phyloP scores from a whole-genome alignment of 2,797 vertebrate genomes.

The Sebastes baramenuke region DNA sequence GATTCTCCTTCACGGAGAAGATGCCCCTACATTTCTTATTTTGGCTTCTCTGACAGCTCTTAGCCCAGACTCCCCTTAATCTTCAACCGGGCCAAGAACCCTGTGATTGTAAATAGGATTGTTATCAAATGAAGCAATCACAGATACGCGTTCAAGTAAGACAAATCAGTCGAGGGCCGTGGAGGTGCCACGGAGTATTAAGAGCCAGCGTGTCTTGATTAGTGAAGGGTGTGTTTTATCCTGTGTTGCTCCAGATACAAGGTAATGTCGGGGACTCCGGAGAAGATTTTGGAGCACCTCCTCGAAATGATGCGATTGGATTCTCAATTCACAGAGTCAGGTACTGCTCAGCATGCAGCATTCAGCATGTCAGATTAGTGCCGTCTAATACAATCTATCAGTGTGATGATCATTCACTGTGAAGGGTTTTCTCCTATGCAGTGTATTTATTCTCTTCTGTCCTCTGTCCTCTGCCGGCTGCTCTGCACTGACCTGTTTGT shows the following conservation, averaged over 20 bases:
- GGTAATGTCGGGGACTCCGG: slow-evolving; percentile 97
- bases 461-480: slow-evolving; percentile 6
- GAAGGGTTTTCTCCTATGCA: slow-evolving; percentile 30
- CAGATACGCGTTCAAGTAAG: slow-evolving; percentile 48
- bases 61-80: slow-evolving; percentile 52
- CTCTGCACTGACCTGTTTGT: slow-evolving; percentile 63
- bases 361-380: slow-evolving; percentile 14
- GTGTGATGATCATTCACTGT: slow-evolving; percentile 17
- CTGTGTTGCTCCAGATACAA: slow-evolving; percentile 88
- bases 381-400: slow-evolving; percentile 20
- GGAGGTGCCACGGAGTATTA: slow-evolving; percentile 52
- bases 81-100: slow-evolving; percentile 52
- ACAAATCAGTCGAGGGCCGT: slow-evolving; percentile 58
- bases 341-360: slow-evolving; percentile 59
- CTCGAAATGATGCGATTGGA: slow-evolving; percentile 97
- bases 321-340: slow-evolving; percentile 89
- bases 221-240: slow-evolving; percentile 61
- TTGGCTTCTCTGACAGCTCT: slow-evolving; percentile 42
- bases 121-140: slow-evolving; percentile 76
- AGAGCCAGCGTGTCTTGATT: slow-evolving; percentile 67
- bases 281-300: slow-evolving; percentile 99
- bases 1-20: slow-evolving; percentile 51
- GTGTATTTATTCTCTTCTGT: slow-evolving; percentile 6
- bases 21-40: slow-evolving; percentile 31
- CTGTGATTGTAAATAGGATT: slow-evolving; percentile 70